Conservation (phyloP, 2,113 vertebrate genomes). For the Actinemys pallida region DNA sequence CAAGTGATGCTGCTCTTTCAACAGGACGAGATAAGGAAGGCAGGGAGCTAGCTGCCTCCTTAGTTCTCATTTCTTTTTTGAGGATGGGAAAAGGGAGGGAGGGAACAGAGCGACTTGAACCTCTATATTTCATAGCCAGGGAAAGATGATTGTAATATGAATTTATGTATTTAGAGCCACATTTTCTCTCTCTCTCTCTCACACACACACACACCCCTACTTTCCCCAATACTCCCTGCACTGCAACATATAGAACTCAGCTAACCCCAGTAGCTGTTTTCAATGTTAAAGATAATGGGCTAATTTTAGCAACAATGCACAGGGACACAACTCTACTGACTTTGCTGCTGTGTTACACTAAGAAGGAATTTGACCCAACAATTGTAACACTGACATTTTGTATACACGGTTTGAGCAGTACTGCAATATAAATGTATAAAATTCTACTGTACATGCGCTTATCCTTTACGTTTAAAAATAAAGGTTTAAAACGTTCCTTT, state of each 20-base stretch:
- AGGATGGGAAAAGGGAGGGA: background rate
- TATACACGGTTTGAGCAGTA: background rate
- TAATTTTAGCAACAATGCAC: background rate
- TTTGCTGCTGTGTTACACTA: background rate
- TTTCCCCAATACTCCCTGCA: background rate
- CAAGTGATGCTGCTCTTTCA: background rate
- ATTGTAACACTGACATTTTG: background rate
- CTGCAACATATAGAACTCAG: background rate
- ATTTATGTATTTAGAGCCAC: background rate
- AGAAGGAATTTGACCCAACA: background rate
- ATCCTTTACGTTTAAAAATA: background rate
- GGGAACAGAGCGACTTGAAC: background rate
- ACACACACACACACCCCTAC: background rate
- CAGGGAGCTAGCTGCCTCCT: background rate
- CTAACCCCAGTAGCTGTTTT: background rate
- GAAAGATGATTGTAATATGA: background rate
- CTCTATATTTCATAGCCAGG: background rate
- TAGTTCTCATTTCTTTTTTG: background rate
- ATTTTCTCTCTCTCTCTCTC: background rate
- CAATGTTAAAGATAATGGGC: background rate
- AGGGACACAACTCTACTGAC: background rate
- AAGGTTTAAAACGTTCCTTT: background rate
- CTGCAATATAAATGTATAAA: no score
- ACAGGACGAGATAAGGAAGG: background rate
- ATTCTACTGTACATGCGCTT: background rate